phyloP scores from a whole-genome alignment of 2,113 vertebrate species.

The Erythrocebus patas region DNA sequence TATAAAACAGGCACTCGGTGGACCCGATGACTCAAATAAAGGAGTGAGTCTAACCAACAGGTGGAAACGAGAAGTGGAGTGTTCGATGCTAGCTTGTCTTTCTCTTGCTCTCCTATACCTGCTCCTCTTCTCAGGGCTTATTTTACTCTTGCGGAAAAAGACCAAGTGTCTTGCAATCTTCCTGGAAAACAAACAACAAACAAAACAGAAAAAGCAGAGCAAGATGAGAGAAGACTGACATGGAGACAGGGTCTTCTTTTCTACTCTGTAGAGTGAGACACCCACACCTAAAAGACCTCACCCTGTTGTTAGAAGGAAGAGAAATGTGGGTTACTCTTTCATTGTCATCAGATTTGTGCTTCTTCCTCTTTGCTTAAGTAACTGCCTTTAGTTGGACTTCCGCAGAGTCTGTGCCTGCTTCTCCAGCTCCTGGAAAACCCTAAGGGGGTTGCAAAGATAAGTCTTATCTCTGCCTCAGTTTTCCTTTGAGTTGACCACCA shows the following conservation, averaged over 20 bases:
- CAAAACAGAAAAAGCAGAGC: not conserved
- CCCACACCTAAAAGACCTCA: not conserved
- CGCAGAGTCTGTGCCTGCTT: not conserved
- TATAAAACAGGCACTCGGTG: rapidly evolving
- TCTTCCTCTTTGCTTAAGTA: not conserved
- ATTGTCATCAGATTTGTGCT: not conserved
- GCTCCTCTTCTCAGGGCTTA: not conserved
- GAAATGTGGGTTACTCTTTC: not conserved
- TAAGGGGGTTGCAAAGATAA: not conserved
- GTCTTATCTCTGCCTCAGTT: not conserved
- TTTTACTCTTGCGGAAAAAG: not conserved
- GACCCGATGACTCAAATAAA: rapidly evolving
- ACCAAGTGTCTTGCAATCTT: not conserved
- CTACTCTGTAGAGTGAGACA: rapidly evolving
- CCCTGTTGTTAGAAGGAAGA: not conserved
- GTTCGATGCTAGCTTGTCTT: rapidly evolving
- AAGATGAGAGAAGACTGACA: not conserved
- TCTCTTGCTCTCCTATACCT: rapidly evolving
- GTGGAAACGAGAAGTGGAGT: rapidly evolving
- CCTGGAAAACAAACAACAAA: too few species aligned
- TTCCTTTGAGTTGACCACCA: not conserved
- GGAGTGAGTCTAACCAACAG: not conserved
- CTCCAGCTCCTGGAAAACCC: not conserved
- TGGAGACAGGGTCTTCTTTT: not conserved
- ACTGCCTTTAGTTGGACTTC: not conserved